Evolutionary conservation across 2,888 invertebrate genomes (phyloP), one percentile per base, ranked within the genome.

Genomic region (Pollenia labialis): DNA sequence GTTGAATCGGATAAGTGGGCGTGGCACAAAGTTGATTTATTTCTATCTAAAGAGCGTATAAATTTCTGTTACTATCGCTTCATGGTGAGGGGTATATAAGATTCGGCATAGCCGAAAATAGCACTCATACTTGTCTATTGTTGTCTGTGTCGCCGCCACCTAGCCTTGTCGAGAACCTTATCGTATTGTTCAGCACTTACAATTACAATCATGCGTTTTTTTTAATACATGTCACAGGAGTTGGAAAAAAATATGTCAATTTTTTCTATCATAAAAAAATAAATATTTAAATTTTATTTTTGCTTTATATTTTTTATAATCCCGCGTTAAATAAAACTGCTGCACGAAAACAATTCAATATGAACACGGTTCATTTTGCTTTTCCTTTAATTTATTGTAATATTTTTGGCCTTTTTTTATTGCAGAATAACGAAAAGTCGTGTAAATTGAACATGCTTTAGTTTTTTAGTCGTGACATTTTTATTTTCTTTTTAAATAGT

Each of bases 271-370:
- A 11, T 40, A 40, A 11, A 50, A 58, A 44, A 16, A 42, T 62
- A 18, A 16, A 60, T 60, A 46, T 40, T 32, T 8, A 9, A 64
- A 40, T 18, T 66, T 50, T 44, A 68, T 60, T 54, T 14, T 18
- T 56, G 52, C 16, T 54, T 58, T 48, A 18, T 23, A 18, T 50
- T 58, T 54, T 71, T 42, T 68, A 2, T 9, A 11, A 52, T 71
- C 58, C 9, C 4, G 66, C 56, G 16, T 52, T 71, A 85, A 12
- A 16, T 11, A 18, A 82, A 74, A 79, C 68, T 79, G 56, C 74
- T 86, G 79, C 79, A 79, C 64, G 86, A 62, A 83, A 79, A 44
- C 44, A 18, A 72, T 76, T 50, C 46, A 56, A 69, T 62, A 44
- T 64, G 42, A 83, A 72, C 56, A 76, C 48, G 54, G 54, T 71